Evolutionary conservation across 2,888 invertebrate species (phyloP), one percentile per base, ranked within the genome.

Genomic region (Cartodere bifasciata): DNA sequence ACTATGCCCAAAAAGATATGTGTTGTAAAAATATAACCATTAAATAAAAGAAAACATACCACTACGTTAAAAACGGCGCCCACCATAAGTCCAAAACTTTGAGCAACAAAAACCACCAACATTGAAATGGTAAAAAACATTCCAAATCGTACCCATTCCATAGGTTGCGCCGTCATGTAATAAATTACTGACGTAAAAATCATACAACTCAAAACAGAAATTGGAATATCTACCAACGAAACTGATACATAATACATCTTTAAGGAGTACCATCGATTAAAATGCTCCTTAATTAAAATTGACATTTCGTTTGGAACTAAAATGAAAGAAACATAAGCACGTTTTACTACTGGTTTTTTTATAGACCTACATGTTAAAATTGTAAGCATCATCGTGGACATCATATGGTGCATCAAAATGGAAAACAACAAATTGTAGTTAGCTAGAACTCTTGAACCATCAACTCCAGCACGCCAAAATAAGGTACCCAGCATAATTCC

Each of bases 401-500:
- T 84, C 68, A 85, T 88, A 48, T 90, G 82, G 58, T 94, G 92
- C 68, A 94, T 84, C 35, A 92, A 68, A 45, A 90, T 84, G 16
- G 90, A 83, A 60, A 94, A 94, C 6, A 92, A 63, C 36, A 90
- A 70, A 60, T 86, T 86, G 48, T 85, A 87, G 57, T 86, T 87
- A 48, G 84, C 82, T 28, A 85, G 48, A 1, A 85, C 82, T 41
- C 80, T 64, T 0, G 77, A 74, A 1, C 83, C 86, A 41, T 85
- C 79, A 37, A 69, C 69, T 1, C 86, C 86, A 2, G 79, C 70
- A 42, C 74, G 66, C 46, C 77, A 71, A 56, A 82, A 87, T 20
- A 87, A 61, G 3, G 73, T 64, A 1, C 86, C 85, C 48, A 86
- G 60, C 70, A 87, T 78, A 1, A 84, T 47, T 1, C 84, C 84